Evolutionary conservation across 2,797 vertebrate species (phyloP).

Genomic region (Amblyraja radiata): DNA sequence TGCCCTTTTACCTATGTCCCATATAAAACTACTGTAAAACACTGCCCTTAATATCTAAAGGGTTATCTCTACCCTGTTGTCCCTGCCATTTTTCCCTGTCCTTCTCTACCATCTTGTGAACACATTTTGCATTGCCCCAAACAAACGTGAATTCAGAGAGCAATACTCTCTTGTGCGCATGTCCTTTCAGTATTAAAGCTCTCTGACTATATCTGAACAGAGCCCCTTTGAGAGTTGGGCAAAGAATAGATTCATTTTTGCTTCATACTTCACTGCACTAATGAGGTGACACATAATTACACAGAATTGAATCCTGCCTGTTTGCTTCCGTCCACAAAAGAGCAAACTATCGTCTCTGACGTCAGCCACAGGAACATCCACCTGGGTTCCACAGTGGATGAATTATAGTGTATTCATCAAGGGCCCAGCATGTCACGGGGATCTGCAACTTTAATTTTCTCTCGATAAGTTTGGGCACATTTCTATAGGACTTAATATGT

Average conservation of each 20-base stretch:
- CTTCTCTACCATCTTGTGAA: not conserved
- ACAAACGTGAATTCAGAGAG: not conserved
- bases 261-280: slow-evolving; percentile 8
- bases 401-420: not conserved
- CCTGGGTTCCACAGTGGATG: not conserved
- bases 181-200: not conserved
- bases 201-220: not conserved
- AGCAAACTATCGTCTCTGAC: not conserved
- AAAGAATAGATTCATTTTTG: slow-evolving; percentile 1
- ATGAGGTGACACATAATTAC: slow-evolving; percentile 7
- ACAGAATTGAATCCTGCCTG: not conserved
- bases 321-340: not conserved
- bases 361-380: not conserved
- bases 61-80: not conserved
- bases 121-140: not conserved
- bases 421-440: not conserved
- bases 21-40: not conserved
- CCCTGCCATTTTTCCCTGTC: not conserved
- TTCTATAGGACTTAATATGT: not conserved
- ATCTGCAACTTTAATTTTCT: not conserved
- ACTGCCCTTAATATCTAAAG: not conserved
- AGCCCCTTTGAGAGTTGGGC: not conserved
- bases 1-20: not conserved
- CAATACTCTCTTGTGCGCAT: not conserved
- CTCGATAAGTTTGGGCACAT: no score